These are phyloP conservation scores for Drosophila imparisetae DNA, from an alignment of 2,888 invertebrate genomes.

Conservation along the genomic window DNA sequence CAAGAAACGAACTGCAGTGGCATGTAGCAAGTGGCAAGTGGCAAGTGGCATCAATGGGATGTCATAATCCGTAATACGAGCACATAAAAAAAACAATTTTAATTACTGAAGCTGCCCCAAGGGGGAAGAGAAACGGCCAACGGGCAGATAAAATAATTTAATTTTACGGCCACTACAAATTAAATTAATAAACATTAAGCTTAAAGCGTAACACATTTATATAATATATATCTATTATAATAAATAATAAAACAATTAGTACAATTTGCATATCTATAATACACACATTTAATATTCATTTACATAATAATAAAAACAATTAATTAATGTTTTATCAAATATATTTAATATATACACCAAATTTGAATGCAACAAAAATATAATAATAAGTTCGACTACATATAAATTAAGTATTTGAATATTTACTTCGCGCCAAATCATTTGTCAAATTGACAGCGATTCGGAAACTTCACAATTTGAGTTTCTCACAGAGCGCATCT, in stretches of 20 bases:
- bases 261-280: not conserved
- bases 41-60: slow-evolving; percentile 54
- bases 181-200: slow-evolving; percentile 16
- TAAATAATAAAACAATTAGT: too few relatives aligned
- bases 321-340: not conserved
- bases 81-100: slow-evolving; percentile 77
- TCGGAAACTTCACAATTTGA: slow-evolving; percentile 27
- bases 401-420: not conserved
- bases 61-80: slow-evolving; percentile 78
- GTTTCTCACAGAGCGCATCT: slow-evolving; percentile 35
- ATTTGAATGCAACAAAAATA: not conserved
- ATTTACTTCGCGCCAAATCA: not conserved
- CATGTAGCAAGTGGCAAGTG: slow-evolving; percentile 19
- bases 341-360: not conserved
- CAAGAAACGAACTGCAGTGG: slow-evolving; percentile 21
- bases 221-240: not conserved
- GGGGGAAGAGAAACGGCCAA: slow-evolving; percentile 3
- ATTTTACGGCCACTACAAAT: slow-evolving; percentile 2
- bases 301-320: not conserved
- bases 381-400: not conserved
- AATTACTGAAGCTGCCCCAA: slow-evolving; percentile 75
- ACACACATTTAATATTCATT: not conserved
- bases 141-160: slow-evolving; percentile 33
- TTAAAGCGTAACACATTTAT: not conserved
- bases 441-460: slow-evolving; percentile 40